phyloP scores from a whole-genome alignment of 2,797 vertebrate species.

The Paedocypris micromegethes region DNA sequence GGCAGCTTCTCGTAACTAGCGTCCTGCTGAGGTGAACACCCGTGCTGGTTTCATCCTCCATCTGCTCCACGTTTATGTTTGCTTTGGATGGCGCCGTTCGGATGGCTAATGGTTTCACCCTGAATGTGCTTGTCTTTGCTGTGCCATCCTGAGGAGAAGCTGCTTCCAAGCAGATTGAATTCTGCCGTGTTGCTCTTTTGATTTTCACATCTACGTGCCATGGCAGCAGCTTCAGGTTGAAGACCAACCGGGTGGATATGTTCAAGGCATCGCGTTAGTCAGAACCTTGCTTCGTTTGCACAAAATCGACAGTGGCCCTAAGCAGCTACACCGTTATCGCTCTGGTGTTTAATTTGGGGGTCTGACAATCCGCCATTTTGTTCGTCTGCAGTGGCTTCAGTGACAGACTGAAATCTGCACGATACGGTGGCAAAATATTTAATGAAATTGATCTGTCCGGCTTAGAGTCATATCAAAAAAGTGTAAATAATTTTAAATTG shows the following conservation, averaged over 20 bases:
- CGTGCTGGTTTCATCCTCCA: slow-evolving; percentile 17
- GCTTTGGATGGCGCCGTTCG: slow-evolving; percentile 8
- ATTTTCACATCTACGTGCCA: slow-evolving; percentile 19
- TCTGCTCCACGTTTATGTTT: slow-evolving; percentile 25
- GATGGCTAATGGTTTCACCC: background rate
- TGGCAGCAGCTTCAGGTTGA: slow-evolving; percentile 3
- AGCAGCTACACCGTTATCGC: slow-evolving; percentile 1
- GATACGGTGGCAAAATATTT: no score
- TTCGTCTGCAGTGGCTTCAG: no score
- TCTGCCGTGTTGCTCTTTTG: slow-evolving; percentile 5
- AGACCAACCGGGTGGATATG: background rate
- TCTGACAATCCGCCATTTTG: no score
- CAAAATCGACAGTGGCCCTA: slow-evolving; percentile 9
- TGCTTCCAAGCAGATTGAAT: slow-evolving; percentile 11
- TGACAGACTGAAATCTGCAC: no score
- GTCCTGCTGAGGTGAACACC: slow-evolving; percentile 13
- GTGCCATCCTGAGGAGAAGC: slow-evolving; percentile 28
- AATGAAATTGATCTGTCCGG: no score
- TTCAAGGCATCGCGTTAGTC: background rate
- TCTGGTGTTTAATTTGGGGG: background rate
- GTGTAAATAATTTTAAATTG: no score
- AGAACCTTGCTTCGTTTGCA: slow-evolving; percentile 26
- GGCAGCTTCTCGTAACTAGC: slow-evolving; percentile 20
- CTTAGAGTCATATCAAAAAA: no score
- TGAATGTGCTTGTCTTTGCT: slow-evolving; percentile 19